A percentile compares a stretch with the other conserved stretches of the same genome.
Conservation (phyloP, 1,140 invertebrate genomes). For the Telenomus remus region DNA sequence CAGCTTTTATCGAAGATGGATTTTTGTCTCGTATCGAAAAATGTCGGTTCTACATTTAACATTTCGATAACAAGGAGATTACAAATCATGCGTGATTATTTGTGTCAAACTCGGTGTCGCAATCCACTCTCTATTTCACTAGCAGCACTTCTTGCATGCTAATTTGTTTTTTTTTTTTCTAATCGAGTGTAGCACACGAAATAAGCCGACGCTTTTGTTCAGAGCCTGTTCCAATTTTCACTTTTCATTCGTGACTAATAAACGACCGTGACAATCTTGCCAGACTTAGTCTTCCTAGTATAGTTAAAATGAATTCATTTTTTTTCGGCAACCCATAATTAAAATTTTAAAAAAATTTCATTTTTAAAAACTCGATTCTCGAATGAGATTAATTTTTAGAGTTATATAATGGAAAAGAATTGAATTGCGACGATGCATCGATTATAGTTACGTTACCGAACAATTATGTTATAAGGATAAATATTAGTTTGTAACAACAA, state of each 20-base stretch:
- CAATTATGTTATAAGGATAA: no score
- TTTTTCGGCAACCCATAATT: no score
- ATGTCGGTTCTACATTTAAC: no score
- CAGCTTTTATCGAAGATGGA: no score
- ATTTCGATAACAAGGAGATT: background rate
- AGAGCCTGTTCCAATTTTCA: conserved; percentile 69
- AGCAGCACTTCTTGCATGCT: conserved; percentile 60
- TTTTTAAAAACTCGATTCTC: no score
- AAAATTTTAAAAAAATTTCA: no score
- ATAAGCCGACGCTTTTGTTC: conserved; percentile 51
- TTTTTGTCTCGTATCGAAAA: no score
- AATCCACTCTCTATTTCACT: conserved; percentile 62
- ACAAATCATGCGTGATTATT: conserved; percentile 40
- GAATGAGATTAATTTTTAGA: no score
- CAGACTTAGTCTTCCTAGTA: background rate
- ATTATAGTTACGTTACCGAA: no score
- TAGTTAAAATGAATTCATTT: no score
- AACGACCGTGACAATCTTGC: conserved; percentile 40
- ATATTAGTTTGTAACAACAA: no score
- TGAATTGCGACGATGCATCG: background rate
- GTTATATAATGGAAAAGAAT: background rate
- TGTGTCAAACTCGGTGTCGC: conserved; percentile 41
- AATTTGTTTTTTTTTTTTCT: conserved; percentile 60
- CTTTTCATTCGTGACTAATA: conserved; percentile 67
- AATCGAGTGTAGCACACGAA: conserved; percentile 58